phyloP scores from a whole-genome alignment of 2,797 vertebrate genomes.

The Mus caroli region DNA sequence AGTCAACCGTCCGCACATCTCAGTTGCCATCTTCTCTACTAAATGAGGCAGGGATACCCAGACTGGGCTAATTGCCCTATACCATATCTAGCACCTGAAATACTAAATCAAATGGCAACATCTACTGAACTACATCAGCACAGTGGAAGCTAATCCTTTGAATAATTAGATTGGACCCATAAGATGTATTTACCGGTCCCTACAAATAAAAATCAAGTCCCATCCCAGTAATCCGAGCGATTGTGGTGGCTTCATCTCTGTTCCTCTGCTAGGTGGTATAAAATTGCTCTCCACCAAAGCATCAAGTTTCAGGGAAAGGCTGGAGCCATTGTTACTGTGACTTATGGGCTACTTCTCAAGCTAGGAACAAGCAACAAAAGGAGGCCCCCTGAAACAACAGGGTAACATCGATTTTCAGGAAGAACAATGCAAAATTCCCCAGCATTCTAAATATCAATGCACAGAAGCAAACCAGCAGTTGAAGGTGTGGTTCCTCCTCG shows the following conservation, averaged over 20 bases:
- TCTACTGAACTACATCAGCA: not conserved
- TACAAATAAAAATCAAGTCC: conserved; percentile 43
- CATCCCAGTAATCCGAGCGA: not conserved
- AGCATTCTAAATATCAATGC: not conserved
- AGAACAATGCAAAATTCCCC: not conserved
- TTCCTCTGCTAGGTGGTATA: not conserved
- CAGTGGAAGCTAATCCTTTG: not conserved
- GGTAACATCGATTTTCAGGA: not conserved
- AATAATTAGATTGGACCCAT: conserved; percentile 26
- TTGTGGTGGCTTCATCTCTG: not conserved
- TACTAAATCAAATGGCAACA: not conserved
- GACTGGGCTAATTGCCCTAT: not conserved
- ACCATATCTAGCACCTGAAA: not conserved
- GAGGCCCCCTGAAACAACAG: not conserved
- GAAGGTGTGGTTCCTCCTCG: not conserved
- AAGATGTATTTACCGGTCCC: not conserved
- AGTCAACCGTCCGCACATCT: too few relatives aligned
- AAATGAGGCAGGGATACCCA: not conserved
- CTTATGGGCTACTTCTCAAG: not conserved
- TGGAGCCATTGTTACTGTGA: not conserved
- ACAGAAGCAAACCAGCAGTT: conserved; percentile 11
- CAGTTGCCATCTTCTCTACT: not conserved
- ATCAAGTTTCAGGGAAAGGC: not conserved
- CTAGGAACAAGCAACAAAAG: not conserved
- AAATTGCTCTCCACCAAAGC: not conserved